phyloP scores from a whole-genome alignment of 2,113 vertebrate genomes.

The Eleginops maclovinus region DNA sequence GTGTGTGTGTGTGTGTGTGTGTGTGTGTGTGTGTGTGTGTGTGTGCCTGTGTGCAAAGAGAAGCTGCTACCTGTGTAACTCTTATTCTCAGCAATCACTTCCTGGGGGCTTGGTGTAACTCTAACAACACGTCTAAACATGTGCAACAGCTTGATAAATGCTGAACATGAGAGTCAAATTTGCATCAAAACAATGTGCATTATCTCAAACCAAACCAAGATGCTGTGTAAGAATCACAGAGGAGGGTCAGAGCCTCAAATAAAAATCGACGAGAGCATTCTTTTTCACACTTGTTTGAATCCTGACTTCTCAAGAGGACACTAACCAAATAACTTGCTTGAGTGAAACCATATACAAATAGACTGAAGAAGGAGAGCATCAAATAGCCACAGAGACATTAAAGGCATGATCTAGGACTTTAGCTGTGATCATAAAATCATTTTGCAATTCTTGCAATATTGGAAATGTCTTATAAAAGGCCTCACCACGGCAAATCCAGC shows the following conservation, averaged over 20 bases:
- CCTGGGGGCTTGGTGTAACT: too few relatives aligned
- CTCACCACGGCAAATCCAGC: conserved; percentile 60
- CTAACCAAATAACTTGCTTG: conserved; percentile 69
- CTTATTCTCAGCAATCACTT: too few relatives aligned
- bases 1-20: too few relatives aligned
- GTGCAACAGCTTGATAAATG: conserved; percentile 26
- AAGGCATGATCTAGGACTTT: conserved; percentile 67
- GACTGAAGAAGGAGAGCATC: conserved; percentile 47
- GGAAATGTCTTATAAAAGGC: conserved; percentile 62
- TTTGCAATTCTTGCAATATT: conserved; percentile 74
- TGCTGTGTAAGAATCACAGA: conserved; percentile 24
- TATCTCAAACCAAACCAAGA: conserved; percentile 50
- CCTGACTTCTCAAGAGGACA: conserved; percentile 56
- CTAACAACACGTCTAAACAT: conserved; percentile 35
- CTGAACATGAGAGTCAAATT: conserved; percentile 26
- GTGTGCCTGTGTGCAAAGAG: not conserved
- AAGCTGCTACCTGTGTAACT: not conserved
- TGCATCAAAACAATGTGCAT: conserved; percentile 30
- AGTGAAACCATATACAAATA: conserved; percentile 76
- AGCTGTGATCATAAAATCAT: conserved; percentile 72
- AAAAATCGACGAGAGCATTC: conserved; percentile 25
- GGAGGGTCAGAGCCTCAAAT: conserved; percentile 16
- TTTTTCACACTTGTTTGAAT: conserved; percentile 56
- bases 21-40: too few relatives aligned
- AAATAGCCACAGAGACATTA: conserved; percentile 66